Conservation (phyloP, 2,113 vertebrate genomes). For the Terrapene triunguis region DNA sequence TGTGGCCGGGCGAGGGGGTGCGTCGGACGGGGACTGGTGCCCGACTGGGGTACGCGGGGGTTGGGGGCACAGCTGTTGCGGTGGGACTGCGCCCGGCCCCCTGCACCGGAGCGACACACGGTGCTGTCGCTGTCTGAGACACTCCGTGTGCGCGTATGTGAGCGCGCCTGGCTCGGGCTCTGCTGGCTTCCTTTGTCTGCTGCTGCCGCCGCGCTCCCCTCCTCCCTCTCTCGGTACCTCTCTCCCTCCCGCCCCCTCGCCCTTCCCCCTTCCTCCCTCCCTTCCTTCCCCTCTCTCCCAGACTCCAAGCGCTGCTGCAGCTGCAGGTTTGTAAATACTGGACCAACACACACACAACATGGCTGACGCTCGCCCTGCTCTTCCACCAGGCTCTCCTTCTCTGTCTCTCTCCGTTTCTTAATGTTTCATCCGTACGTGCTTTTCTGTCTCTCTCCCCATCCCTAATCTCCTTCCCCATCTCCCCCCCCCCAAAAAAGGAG, state of each 20-base stretch:
- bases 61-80: background rate
- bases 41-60: background rate
- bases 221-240: constrained; percentile 48
- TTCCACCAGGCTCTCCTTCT: constrained; percentile 35
- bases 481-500: background rate
- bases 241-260: background rate
- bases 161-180: background rate
- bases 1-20: background rate
- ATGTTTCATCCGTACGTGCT: background rate
- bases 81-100: background rate
- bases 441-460: background rate
- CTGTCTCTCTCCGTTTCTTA: constrained; percentile 39
- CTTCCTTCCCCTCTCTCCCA: constrained; percentile 17
- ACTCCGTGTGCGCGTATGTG: background rate
- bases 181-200: constrained; percentile 71
- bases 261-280: background rate
- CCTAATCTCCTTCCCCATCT: constrained; percentile 51
- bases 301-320: constrained; percentile 70
- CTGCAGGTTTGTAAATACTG: constrained; percentile 79
- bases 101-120: background rate
- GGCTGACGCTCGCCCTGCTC: constrained; percentile 84
- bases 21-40: background rate
- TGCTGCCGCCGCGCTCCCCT: constrained; percentile 1
- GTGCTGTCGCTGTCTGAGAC: background rate
- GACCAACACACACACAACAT: constrained; percentile 77